phyloP scores from a whole-genome alignment of 2,888 invertebrate species.

The Eulithis prunata region DNA sequence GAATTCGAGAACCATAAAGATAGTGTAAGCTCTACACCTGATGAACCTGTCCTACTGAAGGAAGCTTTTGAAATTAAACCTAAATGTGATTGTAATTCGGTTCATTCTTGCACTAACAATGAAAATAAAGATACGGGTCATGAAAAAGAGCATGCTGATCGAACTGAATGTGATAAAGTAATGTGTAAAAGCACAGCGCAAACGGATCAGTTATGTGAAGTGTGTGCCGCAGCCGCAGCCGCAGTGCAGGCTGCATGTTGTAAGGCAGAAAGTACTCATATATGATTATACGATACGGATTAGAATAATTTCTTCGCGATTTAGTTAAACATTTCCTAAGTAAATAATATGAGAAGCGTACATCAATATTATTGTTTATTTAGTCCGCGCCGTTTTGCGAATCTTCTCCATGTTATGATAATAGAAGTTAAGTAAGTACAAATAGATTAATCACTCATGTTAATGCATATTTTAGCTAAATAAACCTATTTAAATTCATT shows the following conservation, averaged over 20 bases:
- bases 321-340: too few species aligned
- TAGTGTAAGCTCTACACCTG: background rate
- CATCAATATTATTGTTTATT: too few species aligned
- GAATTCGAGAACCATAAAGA: background rate
- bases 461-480: too few species aligned
- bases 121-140: background rate
- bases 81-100: background rate
- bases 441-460: too few species aligned
- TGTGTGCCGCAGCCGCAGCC: background rate
- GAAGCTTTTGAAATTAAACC: background rate
- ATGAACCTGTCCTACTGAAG: background rate
- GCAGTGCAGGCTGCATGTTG: background rate
- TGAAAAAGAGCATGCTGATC: background rate
- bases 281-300: background rate
- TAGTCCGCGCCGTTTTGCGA: too few species aligned
- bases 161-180: background rate
- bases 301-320: too few species aligned
- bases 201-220: too few species aligned
- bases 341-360: too few species aligned
- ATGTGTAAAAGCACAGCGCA: background rate
- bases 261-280: background rate
- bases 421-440: too few species aligned
- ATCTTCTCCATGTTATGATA: too few species aligned
- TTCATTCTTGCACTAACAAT: background rate
- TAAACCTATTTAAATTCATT: too few species aligned